Base-by-base conservation (phyloP, 2,797 vertebrate species). In the Peromyscus eremicus region DNA sequence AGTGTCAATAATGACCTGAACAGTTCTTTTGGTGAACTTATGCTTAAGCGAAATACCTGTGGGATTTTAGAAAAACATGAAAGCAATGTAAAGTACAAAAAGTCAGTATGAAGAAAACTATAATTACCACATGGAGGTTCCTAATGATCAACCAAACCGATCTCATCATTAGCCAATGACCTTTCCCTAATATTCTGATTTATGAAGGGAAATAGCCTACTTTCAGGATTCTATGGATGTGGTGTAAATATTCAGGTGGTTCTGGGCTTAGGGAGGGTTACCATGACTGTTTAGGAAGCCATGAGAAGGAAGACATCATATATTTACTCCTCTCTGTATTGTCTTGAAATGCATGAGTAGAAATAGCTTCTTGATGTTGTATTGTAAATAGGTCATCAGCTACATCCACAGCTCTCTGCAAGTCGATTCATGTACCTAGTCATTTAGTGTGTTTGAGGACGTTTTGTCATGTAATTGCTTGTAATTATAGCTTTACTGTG, bases 341-440 rank as follows among this genome's bases (percentile, higher is more conserved):
- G 29, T 94, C 55, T 94, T 86, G 73, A 95, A 88, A 91, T 92
- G 21, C 29, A 87, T 81, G 96, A 81, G 11, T 4, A 23, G 88
- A 87, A 92, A 40, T 88, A 92, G 81, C 10, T 23, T 3, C 77
- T 10, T 55, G 16, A 2, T 76, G 86, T 57, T 80, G 5, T 25
- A 17, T 57, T 95, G 6, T 43, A 87, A 37, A 6, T 79, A 83
- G 37, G 21, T 81, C 34, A 68, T 81, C 19, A 37, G 10, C 52
- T 37, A 34, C 8, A 55, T 12, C 14, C 19, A 82, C 0, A 60
- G 79, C 23, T 76, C 3, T 81, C 40, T 21, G 13, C 1, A 91
- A 49, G 84, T 49, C 64, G 80, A 27, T 75, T 64, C 68, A 80
- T 77, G 34, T n/a, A n/a, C 75, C 85, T 86, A 60, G 55, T 89